Evolutionary conservation across 2,888 invertebrate genomes (phyloP).

Genomic region (Lordiphosa andalusiaca): DNA sequence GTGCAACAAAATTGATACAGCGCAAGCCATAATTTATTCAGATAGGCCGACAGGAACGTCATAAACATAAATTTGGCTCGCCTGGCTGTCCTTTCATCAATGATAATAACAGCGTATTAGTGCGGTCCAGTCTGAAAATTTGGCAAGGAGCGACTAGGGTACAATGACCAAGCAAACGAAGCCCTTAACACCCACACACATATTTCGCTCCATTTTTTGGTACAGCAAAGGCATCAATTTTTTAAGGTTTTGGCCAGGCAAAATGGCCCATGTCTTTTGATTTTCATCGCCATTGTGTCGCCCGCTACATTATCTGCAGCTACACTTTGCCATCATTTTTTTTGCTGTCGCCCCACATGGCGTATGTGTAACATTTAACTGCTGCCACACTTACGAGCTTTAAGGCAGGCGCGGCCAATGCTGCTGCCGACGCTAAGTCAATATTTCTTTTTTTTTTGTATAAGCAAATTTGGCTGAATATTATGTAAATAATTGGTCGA

Average conservation of each 20-base stretch:
- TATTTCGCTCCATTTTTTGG: slow-evolving; percentile 20
- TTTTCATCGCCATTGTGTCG: slow-evolving; percentile 54
- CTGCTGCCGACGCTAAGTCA: background rate
- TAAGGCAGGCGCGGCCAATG: slow-evolving; percentile 26
- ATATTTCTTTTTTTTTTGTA: too few species aligned
- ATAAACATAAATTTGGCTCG: slow-evolving; percentile 54
- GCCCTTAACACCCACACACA: slow-evolving; percentile 30
- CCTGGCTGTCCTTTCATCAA: slow-evolving; percentile 64
- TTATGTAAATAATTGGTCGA: too few species aligned
- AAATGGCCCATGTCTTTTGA: slow-evolving; percentile 42
- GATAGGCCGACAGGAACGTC: slow-evolving; percentile 38
- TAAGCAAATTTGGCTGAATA: background rate
- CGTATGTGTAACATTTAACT: slow-evolving; percentile 62
- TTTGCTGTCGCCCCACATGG: slow-evolving; percentile 27
- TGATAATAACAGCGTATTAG: slow-evolving; percentile 67
- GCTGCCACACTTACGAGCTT: slow-evolving; percentile 21
- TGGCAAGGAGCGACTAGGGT: slow-evolving; percentile 25
- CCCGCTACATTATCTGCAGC: slow-evolving; percentile 23
- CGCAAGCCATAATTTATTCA: slow-evolving; percentile 54
- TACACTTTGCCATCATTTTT: slow-evolving; percentile 24
- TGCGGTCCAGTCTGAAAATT: slow-evolving; percentile 38
- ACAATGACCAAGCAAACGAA: slow-evolving; percentile 52
- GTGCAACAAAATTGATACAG: slow-evolving; percentile 19
- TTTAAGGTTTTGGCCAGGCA: slow-evolving; percentile 27
- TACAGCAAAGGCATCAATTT: slow-evolving; percentile 16